Evolutionary conservation across 1,140 invertebrate species (phyloP).

Genomic region (Pseudomyrmex sp.): DNA sequence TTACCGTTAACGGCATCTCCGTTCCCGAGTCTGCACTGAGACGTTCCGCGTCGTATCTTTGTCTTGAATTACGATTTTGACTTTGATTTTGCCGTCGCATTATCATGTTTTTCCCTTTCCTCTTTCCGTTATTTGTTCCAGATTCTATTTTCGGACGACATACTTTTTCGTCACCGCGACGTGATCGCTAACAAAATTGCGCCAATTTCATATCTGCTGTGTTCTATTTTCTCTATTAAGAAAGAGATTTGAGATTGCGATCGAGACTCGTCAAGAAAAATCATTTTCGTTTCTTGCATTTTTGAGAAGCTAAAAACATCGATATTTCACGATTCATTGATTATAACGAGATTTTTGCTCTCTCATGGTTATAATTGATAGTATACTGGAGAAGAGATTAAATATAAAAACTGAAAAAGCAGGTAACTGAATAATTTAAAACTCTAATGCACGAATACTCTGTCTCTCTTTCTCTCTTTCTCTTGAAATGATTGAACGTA

Average conservation of each 20-base stretch:
- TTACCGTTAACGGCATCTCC: conserved; percentile 85
- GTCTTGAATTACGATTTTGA: conserved; percentile 71
- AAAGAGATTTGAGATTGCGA: conserved; percentile 10
- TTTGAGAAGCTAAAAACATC: conserved; percentile 12
- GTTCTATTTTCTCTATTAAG: background rate
- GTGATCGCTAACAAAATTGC: background rate
- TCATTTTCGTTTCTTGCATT: conserved; percentile 11
- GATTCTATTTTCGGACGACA: conserved; percentile 19
- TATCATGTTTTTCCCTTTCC: background rate
- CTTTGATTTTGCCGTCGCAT: conserved; percentile 47
- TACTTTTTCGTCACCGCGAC: conserved; percentile 7
- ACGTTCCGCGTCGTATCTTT: conserved; percentile 48
- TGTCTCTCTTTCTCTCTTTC: too few species aligned
- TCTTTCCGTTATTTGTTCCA: background rate
- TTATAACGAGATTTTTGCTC: background rate
- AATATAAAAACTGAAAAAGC: conserved; percentile 9
- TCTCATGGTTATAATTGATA: background rate
- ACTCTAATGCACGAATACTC: background rate
- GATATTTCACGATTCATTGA: background rate
- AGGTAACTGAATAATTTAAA: conserved; percentile 31
- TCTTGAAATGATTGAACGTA: conserved; percentile 19
- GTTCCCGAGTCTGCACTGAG: conserved; percentile 44
- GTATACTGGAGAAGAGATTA: background rate
- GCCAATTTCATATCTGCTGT: background rate
- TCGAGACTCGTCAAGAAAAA: conserved; percentile 10